A percentile compares a stretch with the other conserved stretches of the same genome.
Evolutionary conservation across 2,797 vertebrate genomes (phyloP).

Genomic region (Pseudochirops cupreus): DNA sequence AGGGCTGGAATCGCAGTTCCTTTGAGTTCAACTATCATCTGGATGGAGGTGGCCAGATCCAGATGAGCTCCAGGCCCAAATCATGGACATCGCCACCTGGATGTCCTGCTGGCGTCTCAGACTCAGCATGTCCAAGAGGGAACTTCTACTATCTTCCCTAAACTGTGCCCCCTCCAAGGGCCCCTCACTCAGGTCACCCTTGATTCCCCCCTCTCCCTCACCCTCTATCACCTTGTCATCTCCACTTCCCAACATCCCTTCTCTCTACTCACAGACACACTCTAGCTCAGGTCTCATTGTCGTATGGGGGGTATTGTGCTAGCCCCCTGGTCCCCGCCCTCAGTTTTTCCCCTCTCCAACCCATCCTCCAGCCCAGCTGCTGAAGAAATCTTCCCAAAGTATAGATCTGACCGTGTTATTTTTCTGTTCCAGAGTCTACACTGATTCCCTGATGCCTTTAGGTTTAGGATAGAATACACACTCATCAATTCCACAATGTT

Average conservation of each 20-base stretch:
- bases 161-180: background rate
- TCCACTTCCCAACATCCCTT: background rate
- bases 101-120: background rate
- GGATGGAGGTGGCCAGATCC: too few species aligned
- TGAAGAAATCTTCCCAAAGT: background rate
- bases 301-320: background rate
- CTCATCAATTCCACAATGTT: background rate
- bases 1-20: background rate
- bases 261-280: background rate
- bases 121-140: background rate
- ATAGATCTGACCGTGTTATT: background rate
- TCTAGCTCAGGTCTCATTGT: background rate
- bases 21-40: background rate
- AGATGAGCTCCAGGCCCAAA: background rate
- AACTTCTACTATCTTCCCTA: background rate
- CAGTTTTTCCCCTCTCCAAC: background rate
- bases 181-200: background rate
- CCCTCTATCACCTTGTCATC: background rate
- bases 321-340: background rate
- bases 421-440: background rate
- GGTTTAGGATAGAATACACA: background rate
- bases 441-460: background rate
- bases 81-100: background rate
- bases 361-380: background rate
- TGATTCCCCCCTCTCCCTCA: background rate